These are phyloP conservation scores for Hylia prasina DNA, from an alignment of 2,113 vertebrate genomes.

Conservation along the genomic window DNA sequence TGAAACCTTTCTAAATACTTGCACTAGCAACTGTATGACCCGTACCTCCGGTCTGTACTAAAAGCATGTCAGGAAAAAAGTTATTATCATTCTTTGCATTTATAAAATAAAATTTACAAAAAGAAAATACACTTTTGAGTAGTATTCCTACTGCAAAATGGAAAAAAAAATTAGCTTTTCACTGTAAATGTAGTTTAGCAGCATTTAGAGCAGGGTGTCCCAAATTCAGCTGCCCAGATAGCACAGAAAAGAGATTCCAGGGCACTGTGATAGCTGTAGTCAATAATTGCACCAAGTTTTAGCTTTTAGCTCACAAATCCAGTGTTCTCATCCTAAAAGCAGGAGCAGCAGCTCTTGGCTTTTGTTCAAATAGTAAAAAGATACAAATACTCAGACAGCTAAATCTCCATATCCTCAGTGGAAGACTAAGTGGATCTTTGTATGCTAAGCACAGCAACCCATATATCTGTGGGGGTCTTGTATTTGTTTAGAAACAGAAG, in stretches of 20 bases:
- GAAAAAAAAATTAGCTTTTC: background rate
- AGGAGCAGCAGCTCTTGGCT: background rate
- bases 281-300: background rate
- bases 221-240: background rate
- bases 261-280: background rate
- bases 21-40: background rate
- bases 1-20: background rate
- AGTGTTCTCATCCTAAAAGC: background rate
- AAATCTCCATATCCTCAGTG: background rate
- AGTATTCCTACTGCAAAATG: background rate
- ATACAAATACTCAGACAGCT: background rate
- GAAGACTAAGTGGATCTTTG: background rate
- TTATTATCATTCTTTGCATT: rapidly evolving
- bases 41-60: background rate
- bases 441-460: background rate
- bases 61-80: background rate
- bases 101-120: background rate
- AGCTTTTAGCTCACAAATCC: background rate
- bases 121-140: background rate
- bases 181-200: background rate
- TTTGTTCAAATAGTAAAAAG: background rate
- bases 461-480: background rate
- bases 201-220: rapidly evolving
- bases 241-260: background rate
- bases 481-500: background rate